Percentiles rank a stretch among this genome's conserved stretches.
Conservation (phyloP, 2,888 invertebrate genomes). For the Siphlonurus alternatus region DNA sequence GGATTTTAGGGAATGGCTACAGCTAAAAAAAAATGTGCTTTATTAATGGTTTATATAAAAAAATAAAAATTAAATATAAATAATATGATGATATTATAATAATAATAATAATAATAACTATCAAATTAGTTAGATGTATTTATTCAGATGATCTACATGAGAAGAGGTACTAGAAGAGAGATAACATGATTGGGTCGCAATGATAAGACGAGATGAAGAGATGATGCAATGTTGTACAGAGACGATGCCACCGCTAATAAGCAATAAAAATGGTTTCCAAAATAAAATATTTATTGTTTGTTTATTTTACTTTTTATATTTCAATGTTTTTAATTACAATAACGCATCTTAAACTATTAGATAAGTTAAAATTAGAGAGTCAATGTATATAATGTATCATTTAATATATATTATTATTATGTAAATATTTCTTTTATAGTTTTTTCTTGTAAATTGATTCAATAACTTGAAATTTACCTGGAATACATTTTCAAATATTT, state of each 20-base stretch:
- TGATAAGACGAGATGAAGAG: constrained; percentile 9
- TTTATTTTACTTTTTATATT: background rate
- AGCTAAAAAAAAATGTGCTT: constrained; percentile 9
- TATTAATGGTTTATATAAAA: constrained; percentile 12
- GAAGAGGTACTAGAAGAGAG: constrained; percentile 4
- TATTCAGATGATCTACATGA: too few relatives aligned
- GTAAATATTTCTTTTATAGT: too few relatives aligned
- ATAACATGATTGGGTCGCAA: background rate
- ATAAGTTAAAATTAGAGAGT: too few relatives aligned
- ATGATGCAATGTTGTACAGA: constrained; percentile 6
- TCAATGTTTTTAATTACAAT: too few relatives aligned
- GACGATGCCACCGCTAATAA: constrained; percentile 13
- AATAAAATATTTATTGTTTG: constrained; percentile 8
- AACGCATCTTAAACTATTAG: too few relatives aligned
- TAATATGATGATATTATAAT: constrained; percentile 8
- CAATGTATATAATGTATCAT: too few relatives aligned
- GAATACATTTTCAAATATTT: too few relatives aligned
- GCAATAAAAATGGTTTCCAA: constrained; percentile 16
- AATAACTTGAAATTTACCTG: too few relatives aligned
- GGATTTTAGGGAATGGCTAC: constrained; percentile 10
- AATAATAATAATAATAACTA: constrained; percentile 7
- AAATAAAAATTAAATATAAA: constrained; percentile 12
- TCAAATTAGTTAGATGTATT: constrained; percentile 15
- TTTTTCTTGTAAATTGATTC: too few relatives aligned
- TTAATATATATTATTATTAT: too few relatives aligned